A percentile compares a stretch with the other conserved stretches of the same genome.
Conservation (phyloP, 2,113 vertebrate species). For the Thunnus thynnus region DNA sequence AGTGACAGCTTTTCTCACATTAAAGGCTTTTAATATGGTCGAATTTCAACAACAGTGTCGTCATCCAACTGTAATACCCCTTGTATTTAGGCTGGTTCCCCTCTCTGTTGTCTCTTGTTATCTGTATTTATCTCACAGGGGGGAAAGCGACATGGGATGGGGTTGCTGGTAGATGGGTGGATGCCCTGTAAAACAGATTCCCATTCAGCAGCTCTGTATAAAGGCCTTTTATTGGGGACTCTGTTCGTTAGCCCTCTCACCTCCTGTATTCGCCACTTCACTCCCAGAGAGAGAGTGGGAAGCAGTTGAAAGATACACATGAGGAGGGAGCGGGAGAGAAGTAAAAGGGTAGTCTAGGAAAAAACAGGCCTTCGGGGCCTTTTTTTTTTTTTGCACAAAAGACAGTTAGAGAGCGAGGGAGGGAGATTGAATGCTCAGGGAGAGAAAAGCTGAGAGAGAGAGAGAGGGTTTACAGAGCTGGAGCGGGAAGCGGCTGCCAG, state of each 20-base stretch:
- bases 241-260: constrained; percentile 77
- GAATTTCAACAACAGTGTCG: not conserved
- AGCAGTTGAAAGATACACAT: constrained; percentile 70
- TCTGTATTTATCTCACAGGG: constrained; percentile 44
- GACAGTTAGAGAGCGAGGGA: constrained; percentile 59
- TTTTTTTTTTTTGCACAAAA: constrained; percentile 60
- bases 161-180: constrained; percentile 54
- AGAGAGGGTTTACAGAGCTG: constrained; percentile 62
- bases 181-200: constrained; percentile 73
- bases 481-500: constrained; percentile 73
- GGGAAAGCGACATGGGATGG: constrained; percentile 36
- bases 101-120: constrained; percentile 20
- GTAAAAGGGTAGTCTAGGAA: constrained; percentile 58
- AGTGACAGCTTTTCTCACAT: not conserved
- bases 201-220: constrained; percentile 75
- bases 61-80: not conserved
- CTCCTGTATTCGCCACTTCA: constrained; percentile 68
- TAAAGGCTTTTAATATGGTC: not conserved
- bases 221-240: constrained; percentile 72
- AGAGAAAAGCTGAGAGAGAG: constrained; percentile 30
- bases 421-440: constrained; percentile 65
- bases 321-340: constrained; percentile 45
- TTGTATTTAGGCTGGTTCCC: not conserved
- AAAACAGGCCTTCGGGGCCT: constrained; percentile 55
- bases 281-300: constrained; percentile 60